phyloP scores from a whole-genome alignment of 1,140 invertebrate species.

The Drosophila nannoptera region DNA sequence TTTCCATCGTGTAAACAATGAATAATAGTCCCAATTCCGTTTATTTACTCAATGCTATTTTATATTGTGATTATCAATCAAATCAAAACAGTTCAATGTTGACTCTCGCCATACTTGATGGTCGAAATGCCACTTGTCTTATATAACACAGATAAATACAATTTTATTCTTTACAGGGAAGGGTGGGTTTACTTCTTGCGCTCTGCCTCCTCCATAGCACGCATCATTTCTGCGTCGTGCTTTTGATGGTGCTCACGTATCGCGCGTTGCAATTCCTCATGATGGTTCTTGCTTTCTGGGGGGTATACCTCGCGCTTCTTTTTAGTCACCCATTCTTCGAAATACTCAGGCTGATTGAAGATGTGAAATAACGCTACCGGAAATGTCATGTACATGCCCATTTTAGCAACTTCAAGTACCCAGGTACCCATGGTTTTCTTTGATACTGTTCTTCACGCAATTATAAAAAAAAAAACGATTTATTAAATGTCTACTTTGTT shows the following conservation, averaged over 20 bases:
- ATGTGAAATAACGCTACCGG: conserved; percentile 90
- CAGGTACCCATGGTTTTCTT: conserved; percentile 83
- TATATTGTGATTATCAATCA: conserved; percentile 2
- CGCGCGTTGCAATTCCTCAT: conserved; percentile 81
- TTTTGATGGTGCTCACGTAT: conserved; percentile 82
- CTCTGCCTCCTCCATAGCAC: conserved; percentile 78
- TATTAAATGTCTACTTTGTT: neutral
- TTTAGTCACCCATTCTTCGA: conserved; percentile 88
- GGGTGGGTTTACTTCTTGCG: conserved; percentile 51
- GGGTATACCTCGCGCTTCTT: conserved; percentile 85
- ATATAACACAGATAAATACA: conserved; percentile 51
- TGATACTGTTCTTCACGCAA: neutral
- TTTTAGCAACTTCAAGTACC: conserved; percentile 89
- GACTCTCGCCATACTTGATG: conserved; percentile 9
- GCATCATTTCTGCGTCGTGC: conserved; percentile 78
- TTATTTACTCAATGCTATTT: conserved; percentile 16
- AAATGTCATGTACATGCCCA: conserved; percentile 91
- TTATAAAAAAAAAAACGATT: conserved; percentile 7
- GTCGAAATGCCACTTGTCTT: conserved; percentile 33
- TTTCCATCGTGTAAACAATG: conserved; percentile 7
- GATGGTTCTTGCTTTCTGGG: conserved; percentile 82
- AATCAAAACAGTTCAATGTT: conserved; percentile 24
- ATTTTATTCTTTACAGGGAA: conserved; percentile 1
- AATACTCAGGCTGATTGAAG: conserved; percentile 91
- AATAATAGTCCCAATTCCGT: conserved; percentile 15